Evolutionary conservation across 2,113 vertebrate species (phyloP).

Genomic region (Phylloscopus whistleri): DNA sequence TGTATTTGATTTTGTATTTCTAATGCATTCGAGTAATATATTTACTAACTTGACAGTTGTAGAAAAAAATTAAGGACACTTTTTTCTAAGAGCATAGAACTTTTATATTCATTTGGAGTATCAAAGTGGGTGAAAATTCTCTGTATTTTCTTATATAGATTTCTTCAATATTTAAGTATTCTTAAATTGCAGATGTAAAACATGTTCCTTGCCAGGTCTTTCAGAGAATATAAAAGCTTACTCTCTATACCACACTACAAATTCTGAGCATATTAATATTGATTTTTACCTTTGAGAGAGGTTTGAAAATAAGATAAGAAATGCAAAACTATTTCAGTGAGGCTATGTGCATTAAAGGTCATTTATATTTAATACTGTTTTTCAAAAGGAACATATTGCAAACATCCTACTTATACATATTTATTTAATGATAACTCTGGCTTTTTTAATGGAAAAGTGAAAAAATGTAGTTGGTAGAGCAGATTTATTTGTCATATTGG

Average conservation of each 20-base stretch:
- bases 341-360: background rate
- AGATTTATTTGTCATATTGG: background rate
- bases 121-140: background rate
- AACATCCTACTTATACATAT: background rate
- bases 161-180: background rate
- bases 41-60: background rate
- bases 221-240: background rate
- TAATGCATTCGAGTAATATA: background rate
- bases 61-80: background rate
- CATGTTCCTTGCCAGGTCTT: background rate
- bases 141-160: background rate
- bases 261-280: background rate
- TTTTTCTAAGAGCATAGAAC: background rate
- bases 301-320: slow-evolving; percentile 11
- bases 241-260: background rate
- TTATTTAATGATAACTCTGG: background rate
- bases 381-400: background rate
- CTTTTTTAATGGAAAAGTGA: background rate
- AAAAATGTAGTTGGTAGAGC: background rate
- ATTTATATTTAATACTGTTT: background rate
- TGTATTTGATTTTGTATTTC: background rate
- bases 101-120: background rate
- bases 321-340: background rate
- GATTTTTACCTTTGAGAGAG: background rate
- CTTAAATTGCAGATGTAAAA: background rate